Percentiles rank a stretch among this genome's conserved stretches.
These are phyloP conservation scores for Burhinus oedicnemus DNA, from an alignment of 2,113 vertebrate species.

Conservation along the genomic window DNA sequence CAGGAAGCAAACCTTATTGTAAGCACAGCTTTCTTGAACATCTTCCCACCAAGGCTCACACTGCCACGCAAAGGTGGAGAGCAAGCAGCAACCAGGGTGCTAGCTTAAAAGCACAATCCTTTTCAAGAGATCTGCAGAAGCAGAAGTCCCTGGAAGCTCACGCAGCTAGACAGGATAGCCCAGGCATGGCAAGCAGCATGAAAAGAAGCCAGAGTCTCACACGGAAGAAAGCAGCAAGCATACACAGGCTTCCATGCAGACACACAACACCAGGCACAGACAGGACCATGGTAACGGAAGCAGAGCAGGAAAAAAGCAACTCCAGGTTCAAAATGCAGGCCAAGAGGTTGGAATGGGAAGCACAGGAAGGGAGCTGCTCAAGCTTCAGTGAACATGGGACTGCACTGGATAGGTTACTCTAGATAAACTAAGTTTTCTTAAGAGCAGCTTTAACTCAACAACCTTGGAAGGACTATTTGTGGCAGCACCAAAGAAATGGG, in stretches of 20 bases:
- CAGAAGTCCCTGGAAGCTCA: not conserved
- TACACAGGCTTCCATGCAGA: not conserved
- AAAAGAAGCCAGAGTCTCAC: not conserved
- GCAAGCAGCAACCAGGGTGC: not conserved
- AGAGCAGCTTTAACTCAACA: not conserved
- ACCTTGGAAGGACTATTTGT: not conserved
- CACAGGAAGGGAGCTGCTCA: not conserved
- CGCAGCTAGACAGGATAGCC: not conserved
- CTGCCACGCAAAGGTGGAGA: not conserved
- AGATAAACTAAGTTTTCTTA: not conserved
- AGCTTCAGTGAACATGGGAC: not conserved
- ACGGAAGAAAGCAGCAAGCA: not conserved
- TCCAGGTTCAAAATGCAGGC: not conserved
- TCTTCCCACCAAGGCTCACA: not conserved
- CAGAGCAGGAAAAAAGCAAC: not conserved
- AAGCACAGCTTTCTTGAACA: not conserved
- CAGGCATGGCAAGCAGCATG: not conserved
- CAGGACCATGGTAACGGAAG: not conserved
- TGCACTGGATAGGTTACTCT: not conserved
- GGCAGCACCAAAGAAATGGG: not conserved
- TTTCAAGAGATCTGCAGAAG: not conserved
- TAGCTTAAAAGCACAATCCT: not conserved
- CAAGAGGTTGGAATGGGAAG: not conserved
- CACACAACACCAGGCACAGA: not conserved
- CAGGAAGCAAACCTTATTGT: constrained; percentile 4